Base-by-base conservation (phyloP, 2,113 vertebrate species). In the Synchiropus splendidus region DNA sequence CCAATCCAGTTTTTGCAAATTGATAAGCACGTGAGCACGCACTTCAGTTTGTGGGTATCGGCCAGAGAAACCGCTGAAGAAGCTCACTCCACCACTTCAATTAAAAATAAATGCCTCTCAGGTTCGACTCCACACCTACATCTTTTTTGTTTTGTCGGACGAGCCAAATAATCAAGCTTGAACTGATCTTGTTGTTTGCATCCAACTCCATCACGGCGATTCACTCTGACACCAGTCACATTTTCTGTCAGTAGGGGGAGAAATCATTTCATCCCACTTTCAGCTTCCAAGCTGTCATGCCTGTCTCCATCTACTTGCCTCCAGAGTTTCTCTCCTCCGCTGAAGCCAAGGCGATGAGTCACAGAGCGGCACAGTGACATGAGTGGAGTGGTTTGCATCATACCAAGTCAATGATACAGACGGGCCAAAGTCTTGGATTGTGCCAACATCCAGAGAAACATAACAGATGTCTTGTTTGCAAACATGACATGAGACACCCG, bases 241-340 rank as follows among this genome's bases (percentile, higher is more conserved):
- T 31, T 71, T 67, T 63, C 60, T 72, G 73, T 67, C 60, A 81
- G 58, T 54, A 84, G 61, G 52, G 58, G 70, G 70, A 70, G 82
- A 72, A 74, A 72, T 73, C 42, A 77, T 47, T 70, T 74, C 73
- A 77, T 56, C 41, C 43, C 51, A 61, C 33, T 61, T 42, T 67
- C 47, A n/a, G 31, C 44, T 38, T 48, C 54, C 59, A 44, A 64
- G 64, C 38, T 40, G 21, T 47, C 12, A 18, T 32, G 16, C 36
- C 55, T 55, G 15, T 53, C 38, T 61, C 46, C 16, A 18, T 38
- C 36, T 38, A 41, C 34, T 60, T 58, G 52, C 58, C 49, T 63
- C 49, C 48, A 47, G 45, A 67, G 48, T 52, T 46, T 69, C 51
- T 64, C 67, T 74, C 69, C 72, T 66, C 61, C 70, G 41, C 53